These are phyloP conservation scores for Trypoxylus dichotomus DNA, from an alignment of 1,140 invertebrate genomes.

Conservation along the genomic window DNA sequence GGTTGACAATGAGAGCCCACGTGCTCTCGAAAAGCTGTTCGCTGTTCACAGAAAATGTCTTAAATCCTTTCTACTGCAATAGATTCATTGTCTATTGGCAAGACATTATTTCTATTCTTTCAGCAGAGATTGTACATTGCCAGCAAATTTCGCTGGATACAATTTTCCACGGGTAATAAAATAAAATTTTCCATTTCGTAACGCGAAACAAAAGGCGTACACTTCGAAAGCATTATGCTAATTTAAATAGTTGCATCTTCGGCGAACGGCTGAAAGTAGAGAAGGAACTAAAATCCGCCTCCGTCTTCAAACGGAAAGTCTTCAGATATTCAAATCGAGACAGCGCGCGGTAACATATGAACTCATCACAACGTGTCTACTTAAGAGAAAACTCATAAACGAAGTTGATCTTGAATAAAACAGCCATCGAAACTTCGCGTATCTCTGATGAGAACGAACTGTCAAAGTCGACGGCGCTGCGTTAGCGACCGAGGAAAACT, in stretches of 20 bases:
- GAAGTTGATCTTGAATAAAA: conserved; percentile 25
- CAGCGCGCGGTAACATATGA: conserved; percentile 10
- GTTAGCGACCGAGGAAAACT: background rate
- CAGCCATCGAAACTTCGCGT: conserved; percentile 13
- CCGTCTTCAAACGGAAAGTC: background rate
- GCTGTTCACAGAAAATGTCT: too few species aligned
- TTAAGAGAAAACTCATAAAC: conserved; percentile 24
- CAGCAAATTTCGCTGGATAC: too few species aligned
- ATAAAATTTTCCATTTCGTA: too few species aligned
- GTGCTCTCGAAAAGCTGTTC: too few species aligned
- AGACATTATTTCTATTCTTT: too few species aligned
- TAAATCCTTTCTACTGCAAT: too few species aligned
- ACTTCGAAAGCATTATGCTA: background rate
- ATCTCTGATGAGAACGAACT: conserved; percentile 5
- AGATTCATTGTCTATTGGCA: too few species aligned
- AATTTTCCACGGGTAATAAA: background rate
- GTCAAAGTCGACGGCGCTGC: background rate
- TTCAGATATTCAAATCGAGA: conserved; percentile 18
- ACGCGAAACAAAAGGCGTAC: too few species aligned
- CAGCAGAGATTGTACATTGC: too few species aligned
- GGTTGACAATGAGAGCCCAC: too few species aligned
- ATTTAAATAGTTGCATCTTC: background rate
- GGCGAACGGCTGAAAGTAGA: background rate
- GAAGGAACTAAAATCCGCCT: background rate
- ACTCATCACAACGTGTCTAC: conserved; percentile 21